Conservation (phyloP, 2,113 vertebrate genomes). For the Micronycteris hirsuta region DNA sequence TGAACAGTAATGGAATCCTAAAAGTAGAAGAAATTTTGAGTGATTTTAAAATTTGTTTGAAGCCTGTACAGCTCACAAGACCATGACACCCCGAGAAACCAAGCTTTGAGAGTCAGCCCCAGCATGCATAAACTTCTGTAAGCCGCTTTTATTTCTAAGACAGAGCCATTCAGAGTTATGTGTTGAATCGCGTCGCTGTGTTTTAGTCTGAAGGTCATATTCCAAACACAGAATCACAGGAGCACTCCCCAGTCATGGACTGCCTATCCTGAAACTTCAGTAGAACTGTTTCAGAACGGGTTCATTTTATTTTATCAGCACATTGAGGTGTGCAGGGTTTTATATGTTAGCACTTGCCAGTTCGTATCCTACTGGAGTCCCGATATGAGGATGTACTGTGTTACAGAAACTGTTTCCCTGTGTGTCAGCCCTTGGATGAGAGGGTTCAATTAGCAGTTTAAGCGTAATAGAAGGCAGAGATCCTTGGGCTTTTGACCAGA, state of each 20-base stretch:
- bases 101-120: not conserved
- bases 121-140: not conserved
- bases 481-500: not conserved
- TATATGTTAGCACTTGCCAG: not conserved
- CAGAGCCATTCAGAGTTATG: not conserved
- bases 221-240: conserved; percentile 19
- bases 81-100: not conserved
- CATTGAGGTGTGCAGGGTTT: not conserved
- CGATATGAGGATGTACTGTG: rapidly evolving
- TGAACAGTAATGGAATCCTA: not conserved
- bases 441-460: not conserved
- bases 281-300: not conserved
- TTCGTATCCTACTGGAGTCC: not conserved
- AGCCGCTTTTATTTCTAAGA: not conserved
- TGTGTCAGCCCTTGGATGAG: not conserved
- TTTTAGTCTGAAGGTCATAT: conserved; percentile 8
- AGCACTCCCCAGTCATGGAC: not conserved
- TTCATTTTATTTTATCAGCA: not conserved
- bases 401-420: not conserved
- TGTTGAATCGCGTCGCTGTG: not conserved
- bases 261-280: not conserved
- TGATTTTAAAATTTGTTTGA: conserved; percentile 28
- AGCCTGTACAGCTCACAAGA: not conserved
- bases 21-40: conserved; percentile 4
- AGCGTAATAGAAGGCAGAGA: not conserved